phyloP scores from a whole-genome alignment of 2,113 vertebrate genomes.

The Diphyllodes magnificus region DNA sequence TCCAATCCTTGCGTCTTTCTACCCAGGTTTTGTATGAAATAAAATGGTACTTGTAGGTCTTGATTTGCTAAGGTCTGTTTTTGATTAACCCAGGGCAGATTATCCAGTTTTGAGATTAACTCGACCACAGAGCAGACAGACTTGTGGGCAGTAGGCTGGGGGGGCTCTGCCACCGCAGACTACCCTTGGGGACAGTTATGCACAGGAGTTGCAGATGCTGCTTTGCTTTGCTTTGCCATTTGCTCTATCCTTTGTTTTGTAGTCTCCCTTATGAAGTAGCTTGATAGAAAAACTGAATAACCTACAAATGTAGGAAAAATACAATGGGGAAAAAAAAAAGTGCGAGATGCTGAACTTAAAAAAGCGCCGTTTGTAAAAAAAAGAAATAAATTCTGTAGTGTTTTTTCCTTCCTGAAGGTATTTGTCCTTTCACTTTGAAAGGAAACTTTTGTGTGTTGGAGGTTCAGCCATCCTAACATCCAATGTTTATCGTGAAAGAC shows the following conservation, averaged over 20 bases:
- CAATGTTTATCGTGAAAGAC: not conserved
- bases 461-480: not conserved
- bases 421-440: not conserved
- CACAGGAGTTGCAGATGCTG: not conserved
- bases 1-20: not conserved
- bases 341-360: not conserved
- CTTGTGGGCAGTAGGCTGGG: not conserved
- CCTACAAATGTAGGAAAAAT: not conserved
- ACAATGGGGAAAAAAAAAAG: rapidly evolving
- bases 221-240: not conserved
- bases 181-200: not conserved
- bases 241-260: not conserved
- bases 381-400: not conserved
- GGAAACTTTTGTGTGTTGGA: not conserved
- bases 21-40: not conserved
- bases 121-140: not conserved
- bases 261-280: not conserved
- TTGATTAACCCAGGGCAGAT: not conserved
- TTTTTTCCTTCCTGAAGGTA: not conserved
- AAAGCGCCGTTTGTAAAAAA: not conserved
- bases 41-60: not conserved
- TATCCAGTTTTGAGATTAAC: not conserved
- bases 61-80: not conserved
- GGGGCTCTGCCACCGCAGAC: not conserved
- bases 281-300: not conserved